Conservation (phyloP, 2,113 vertebrate genomes). For the Eupsittula cactorum region DNA sequence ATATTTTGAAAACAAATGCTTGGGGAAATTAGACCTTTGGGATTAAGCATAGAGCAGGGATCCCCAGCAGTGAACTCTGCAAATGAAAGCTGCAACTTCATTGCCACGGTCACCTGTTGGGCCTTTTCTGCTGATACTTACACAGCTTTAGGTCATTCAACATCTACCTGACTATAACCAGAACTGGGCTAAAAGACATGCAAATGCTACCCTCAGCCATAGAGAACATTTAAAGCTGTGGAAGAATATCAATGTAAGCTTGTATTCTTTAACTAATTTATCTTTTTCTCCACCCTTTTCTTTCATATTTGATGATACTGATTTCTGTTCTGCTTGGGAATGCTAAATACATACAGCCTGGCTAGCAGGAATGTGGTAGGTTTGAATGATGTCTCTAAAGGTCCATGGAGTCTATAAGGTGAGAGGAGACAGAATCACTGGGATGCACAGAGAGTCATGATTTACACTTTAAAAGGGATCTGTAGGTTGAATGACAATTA, state of each 20-base stretch:
- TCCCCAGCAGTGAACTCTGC: background rate
- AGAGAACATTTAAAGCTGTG: background rate
- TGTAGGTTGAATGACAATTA: background rate
- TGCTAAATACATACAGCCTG: background rate
- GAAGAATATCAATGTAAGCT: background rate
- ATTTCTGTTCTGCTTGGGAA: background rate
- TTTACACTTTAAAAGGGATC: background rate
- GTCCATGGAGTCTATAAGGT: background rate
- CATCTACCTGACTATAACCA: background rate
- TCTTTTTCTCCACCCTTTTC: background rate
- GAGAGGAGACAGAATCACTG: background rate
- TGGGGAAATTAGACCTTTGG: background rate
- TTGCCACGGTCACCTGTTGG: background rate
- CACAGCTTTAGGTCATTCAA: background rate
- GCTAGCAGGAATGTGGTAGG: background rate
- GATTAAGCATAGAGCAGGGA: background rate
- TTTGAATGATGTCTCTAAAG: background rate
- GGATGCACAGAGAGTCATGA: background rate
- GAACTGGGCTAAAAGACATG: background rate
- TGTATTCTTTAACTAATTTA: background rate
- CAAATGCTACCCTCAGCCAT: background rate
- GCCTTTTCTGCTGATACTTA: background rate
- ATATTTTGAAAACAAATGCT: constrained; percentile 5
- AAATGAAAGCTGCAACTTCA: background rate
- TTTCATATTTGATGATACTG: background rate